Percentiles rank a stretch among this genome's conserved stretches.
These are phyloP conservation scores for Philotrypesis tridentata DNA, from an alignment of 1,140 invertebrate species.

Conservation along the genomic window DNA sequence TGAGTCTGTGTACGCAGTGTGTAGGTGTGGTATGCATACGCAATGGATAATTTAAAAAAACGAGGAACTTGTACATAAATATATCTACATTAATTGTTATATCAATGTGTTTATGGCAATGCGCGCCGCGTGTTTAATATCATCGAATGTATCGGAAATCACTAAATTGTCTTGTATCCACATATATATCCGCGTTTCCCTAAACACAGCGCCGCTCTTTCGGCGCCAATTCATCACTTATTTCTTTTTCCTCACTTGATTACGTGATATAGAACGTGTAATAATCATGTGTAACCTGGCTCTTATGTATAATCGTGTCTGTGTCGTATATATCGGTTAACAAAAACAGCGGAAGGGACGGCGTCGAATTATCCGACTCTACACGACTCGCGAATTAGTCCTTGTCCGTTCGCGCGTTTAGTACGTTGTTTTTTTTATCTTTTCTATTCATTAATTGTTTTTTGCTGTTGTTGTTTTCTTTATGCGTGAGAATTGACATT, in stretches of 20 bases:
- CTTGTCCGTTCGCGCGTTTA: not conserved
- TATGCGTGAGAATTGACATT: constrained; percentile 19
- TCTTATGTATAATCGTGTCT: not conserved
- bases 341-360: constrained; percentile 53
- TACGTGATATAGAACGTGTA: not conserved
- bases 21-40: too few species aligned
- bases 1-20: too few species aligned
- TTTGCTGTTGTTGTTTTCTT: not conserved
- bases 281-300: not conserved
- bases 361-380: constrained; percentile 53
- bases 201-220: too few species aligned
- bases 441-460: not conserved
- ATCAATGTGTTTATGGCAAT: constrained; percentile 59
- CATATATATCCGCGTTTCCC: too few species aligned
- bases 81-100: constrained; percentile 67
- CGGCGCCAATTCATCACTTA: constrained; percentile 4
- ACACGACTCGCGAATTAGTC: not conserved
- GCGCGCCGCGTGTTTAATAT: constrained; percentile 57
- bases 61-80: constrained; percentile 72
- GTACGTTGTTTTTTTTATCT: not conserved
- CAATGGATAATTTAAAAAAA: constrained; percentile 52
- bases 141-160: constrained; percentile 46
- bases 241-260: not conserved
- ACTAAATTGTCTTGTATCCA: constrained; percentile 38
- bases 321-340: constrained; percentile 2